Conservation (phyloP, 2,888 invertebrate genomes). For the Leptopilina syphax region DNA sequence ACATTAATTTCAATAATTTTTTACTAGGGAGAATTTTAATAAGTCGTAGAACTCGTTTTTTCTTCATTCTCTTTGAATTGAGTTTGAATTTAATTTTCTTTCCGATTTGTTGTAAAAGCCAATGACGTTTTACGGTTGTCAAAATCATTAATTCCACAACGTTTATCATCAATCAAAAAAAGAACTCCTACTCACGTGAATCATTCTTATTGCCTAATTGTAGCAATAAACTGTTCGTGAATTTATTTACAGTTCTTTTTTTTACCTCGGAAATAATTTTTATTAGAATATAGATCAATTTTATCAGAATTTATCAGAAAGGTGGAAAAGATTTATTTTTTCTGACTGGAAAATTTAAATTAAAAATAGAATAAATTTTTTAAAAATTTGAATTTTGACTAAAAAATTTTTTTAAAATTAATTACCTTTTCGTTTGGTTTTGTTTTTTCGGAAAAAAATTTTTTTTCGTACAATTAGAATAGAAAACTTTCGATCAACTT, state of each 20-base stretch:
- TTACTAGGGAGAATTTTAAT: constrained; percentile 9
- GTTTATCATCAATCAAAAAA: constrained; percentile 5
- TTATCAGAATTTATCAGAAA: too few species aligned
- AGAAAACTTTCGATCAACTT: not conserved
- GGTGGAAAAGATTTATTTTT: not conserved
- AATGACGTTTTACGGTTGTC: not conserved
- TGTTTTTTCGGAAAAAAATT: not conserved
- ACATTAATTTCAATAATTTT: constrained; percentile 11
- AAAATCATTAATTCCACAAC: not conserved
- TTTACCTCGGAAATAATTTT: not conserved
- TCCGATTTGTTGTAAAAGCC: not conserved
- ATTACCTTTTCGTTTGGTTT: too few species aligned
- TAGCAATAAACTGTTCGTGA: not conserved
- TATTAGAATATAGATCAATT: too few species aligned
- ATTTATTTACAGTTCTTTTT: not conserved
- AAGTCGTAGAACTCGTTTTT: not conserved
- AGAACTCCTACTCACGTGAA: not conserved
- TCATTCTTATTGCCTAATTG: not conserved
- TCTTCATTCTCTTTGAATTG: not conserved
- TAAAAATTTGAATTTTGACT: not conserved
- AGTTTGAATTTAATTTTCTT: not conserved
- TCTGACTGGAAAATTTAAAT: not conserved
- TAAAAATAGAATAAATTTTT: not conserved
- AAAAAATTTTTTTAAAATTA: too few species aligned
- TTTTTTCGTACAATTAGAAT: not conserved